phyloP scores from a whole-genome alignment of 2,797 vertebrate species.

The Erethizon dorsatum region DNA sequence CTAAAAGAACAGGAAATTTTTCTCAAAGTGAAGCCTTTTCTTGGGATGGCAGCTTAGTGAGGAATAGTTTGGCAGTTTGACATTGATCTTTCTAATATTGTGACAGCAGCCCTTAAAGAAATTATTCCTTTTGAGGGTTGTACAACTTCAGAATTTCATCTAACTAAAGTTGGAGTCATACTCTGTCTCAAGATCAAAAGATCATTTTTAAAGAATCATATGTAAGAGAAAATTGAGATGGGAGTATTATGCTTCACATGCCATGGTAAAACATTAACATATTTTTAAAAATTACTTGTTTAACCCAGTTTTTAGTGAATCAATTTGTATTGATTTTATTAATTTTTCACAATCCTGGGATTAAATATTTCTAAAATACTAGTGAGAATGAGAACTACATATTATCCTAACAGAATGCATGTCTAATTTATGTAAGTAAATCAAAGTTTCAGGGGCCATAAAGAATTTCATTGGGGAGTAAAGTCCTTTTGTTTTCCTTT shows the following conservation, averaged over 20 bases:
- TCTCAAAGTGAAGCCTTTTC: conserved; percentile 48
- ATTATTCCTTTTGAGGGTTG: not conserved
- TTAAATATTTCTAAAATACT: conserved; percentile 31
- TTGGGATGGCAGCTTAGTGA: conserved; percentile 48
- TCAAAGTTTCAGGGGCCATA: conserved; percentile 72
- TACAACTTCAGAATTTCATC: conserved; percentile 46
- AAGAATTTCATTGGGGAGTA: conserved; percentile 58
- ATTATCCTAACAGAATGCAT: not conserved
- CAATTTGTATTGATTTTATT: conserved; percentile 22
- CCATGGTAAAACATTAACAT: not conserved
- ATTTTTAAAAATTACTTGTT: not conserved
- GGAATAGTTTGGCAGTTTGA: conserved; percentile 22
- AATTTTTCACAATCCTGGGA: conserved; percentile 11
- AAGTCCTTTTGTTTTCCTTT: conserved; percentile 76
- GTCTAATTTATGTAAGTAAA: conserved; percentile 18
- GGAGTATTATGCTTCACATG: not conserved
- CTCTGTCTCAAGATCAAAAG: conserved; percentile 39
- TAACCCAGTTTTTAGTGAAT: not conserved
- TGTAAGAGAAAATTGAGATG: not conserved
- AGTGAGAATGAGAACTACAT: conserved; percentile 41
- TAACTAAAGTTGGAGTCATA: conserved; percentile 38
- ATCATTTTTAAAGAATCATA: conserved; percentile 28
- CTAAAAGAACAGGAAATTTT: not conserved
- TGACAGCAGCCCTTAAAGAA: conserved; percentile 64
- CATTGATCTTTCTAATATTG: conserved; percentile 64